Conservation (phyloP, 2,797 vertebrate genomes). For the Pangasius mekongensis region DNA sequence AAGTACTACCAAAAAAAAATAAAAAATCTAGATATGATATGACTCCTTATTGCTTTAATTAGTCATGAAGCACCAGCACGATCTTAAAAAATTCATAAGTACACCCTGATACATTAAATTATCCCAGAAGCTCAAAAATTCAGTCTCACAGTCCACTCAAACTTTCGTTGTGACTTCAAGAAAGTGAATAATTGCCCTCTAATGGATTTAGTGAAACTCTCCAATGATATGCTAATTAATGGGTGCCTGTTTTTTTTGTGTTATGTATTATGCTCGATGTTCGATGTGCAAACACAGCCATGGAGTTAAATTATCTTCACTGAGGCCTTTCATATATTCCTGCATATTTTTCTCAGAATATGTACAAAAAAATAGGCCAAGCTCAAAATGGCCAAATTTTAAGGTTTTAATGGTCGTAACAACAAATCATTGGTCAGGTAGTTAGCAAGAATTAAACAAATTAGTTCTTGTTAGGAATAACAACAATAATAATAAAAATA, state of each 20-base stretch:
- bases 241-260: conserved; percentile 33
- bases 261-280: conserved; percentile 50
- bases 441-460: too few species aligned
- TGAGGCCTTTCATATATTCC: not conserved
- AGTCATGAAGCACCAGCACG: conserved; percentile 19
- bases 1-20: not conserved
- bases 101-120: conserved; percentile 25
- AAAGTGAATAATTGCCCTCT: conserved; percentile 54
- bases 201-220: conserved; percentile 50
- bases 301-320: conserved; percentile 30
- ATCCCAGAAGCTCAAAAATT: conserved; percentile 35
- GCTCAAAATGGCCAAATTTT: too few species aligned
- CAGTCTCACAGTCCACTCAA: conserved; percentile 42
- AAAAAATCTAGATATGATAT: not conserved
- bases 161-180: conserved; percentile 36
- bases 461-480: too few species aligned
- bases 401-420: too few species aligned
- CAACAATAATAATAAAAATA: not conserved
- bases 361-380: not conserved
- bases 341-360: not conserved
- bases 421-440: too few species aligned
- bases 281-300: conserved; percentile 49
- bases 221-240: conserved; percentile 57
- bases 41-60: conserved; percentile 9
- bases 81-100: conserved; percentile 31